Conservation (phyloP, 2,113 vertebrate species). For the Anser cygnoides region DNA sequence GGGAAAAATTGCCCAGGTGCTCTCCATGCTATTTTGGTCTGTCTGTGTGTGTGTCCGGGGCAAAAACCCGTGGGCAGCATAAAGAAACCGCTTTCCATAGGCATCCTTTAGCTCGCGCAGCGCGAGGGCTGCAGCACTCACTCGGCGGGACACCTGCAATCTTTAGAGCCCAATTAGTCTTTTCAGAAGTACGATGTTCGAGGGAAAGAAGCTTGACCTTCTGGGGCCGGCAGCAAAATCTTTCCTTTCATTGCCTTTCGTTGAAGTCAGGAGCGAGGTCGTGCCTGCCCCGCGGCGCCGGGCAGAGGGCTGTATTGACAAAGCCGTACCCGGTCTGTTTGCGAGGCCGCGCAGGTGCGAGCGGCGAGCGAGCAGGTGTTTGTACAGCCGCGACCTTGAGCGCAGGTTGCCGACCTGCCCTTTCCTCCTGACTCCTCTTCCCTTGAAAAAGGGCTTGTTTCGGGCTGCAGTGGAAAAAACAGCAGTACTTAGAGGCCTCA, state of each 20-base stretch:
- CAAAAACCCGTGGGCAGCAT: not conserved
- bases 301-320: slow-evolving; percentile 39
- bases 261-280: slow-evolving; percentile 6
- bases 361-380: slow-evolving; percentile 74
- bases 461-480: slow-evolving; percentile 18
- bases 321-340: slow-evolving; percentile 52
- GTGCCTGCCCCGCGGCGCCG: not conserved
- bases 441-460: slow-evolving; percentile 29
- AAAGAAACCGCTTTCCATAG: not conserved
- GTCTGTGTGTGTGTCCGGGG: not conserved
- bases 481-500: not conserved
- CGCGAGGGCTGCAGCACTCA: not conserved
- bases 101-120: not conserved
- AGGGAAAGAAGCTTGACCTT: slow-evolving; percentile 57
- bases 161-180: slow-evolving; percentile 51
- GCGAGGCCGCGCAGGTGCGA: slow-evolving; percentile 68
- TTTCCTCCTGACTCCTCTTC: slow-evolving; percentile 71
- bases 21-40: not conserved
- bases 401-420: slow-evolving; percentile 60
- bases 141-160: slow-evolving; percentile 20
- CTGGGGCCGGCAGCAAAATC: not conserved
- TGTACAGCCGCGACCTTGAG: slow-evolving; percentile 67
- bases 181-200: slow-evolving; percentile 14
- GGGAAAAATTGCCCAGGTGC: accelerated
- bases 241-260: slow-evolving; percentile 55